Base-by-base conservation (phyloP, 2,797 vertebrate species). In the Pangasius macronema region DNA sequence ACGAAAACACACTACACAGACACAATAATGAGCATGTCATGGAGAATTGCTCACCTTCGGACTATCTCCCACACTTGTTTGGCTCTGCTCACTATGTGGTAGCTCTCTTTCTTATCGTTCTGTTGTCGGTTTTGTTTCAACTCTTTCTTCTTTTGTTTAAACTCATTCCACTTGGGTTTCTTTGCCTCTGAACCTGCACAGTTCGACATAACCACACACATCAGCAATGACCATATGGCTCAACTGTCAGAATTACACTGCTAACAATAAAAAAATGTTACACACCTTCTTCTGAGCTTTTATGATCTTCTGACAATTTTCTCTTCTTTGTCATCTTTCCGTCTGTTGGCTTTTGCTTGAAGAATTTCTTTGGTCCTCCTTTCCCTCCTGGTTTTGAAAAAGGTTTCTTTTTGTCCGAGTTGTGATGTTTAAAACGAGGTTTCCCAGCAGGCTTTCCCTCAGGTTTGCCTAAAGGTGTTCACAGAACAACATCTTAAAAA, bases 51-150 rank as follows among this genome's bases (percentile, higher is more conserved):
- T 92, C 94, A 97, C 96, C 96, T 95, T 93, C 97, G 94, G 82
- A 97, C 63, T 53, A 10, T 92, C 91, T 95, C 97, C 97, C 98
- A 99, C 90, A 99, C 96, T 51, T 98, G 97, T 89, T 97, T 97
- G 27, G 96, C 95, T 89, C 95, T 94, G 85, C 90, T 89, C 84
- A 97, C 91, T 82, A 95, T 67, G 39, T 96, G 93, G 57, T 96
- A 97, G 88, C 95, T 95, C 88, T 92, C 93, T 90, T 92, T 97
- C 81, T n/a, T 95, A 67, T 98, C 97, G 89, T 88, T 96, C 92
- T 96, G 94, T 89, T 96, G 95, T 20, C 95, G 94, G 84, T 91
- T 95, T 86, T 96, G 96, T 6, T 95, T 96, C 83, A 94, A 75
- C 36, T 97, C 96, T 82, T 96, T 97, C 91, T 93, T 96, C 93